Conservation (phyloP, 2,888 invertebrate species). For the Oligia latruncula region DNA sequence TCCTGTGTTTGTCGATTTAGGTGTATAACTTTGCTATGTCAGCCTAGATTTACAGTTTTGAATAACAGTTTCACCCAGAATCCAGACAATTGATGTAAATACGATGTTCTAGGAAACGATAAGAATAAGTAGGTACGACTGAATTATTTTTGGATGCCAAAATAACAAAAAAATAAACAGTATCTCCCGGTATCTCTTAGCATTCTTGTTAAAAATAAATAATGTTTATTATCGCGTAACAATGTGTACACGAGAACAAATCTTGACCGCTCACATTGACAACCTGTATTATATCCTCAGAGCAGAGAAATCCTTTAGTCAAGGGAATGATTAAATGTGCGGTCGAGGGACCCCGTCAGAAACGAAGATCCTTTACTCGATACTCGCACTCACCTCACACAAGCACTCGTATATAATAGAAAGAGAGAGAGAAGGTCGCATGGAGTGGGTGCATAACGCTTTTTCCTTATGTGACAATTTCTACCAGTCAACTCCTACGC, state of each 20-base stretch:
- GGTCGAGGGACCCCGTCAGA: neutral
- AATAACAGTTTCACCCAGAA: neutral
- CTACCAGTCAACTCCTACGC: no score
- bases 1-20: slow-evolving; percentile 6
- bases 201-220: slow-evolving; percentile 21
- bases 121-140: neutral
- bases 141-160: neutral
- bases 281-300: neutral
- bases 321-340: neutral
- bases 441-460: no score
- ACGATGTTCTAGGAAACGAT: neutral
- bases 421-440: no score
- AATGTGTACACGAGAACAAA: neutral
- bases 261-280: neutral
- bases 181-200: slow-evolving; percentile 21
- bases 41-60: neutral
- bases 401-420: no score
- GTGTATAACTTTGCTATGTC: neutral
- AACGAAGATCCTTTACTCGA: neutral
- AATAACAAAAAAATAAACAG: neutral
- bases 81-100: neutral
- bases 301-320: neutral
- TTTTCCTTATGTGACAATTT: no score
- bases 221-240: neutral
- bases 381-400: no score